phyloP scores from a whole-genome alignment of 2,797 vertebrate species.

The Paedocypris micromegethes region DNA sequence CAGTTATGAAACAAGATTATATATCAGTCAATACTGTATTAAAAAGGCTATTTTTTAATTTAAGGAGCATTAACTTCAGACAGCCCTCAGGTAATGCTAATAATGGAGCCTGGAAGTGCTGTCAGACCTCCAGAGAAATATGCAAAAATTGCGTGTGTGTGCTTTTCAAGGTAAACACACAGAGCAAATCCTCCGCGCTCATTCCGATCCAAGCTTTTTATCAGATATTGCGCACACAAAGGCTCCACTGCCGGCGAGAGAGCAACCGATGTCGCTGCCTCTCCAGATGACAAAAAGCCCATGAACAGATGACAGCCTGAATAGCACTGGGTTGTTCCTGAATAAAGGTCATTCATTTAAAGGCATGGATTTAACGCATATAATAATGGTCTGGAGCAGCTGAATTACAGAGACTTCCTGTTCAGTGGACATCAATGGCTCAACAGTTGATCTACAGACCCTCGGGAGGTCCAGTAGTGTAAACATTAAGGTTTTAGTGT shows the following conservation, averaged over 20 bases:
- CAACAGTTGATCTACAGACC: constrained; percentile 3
- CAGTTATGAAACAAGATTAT: no score
- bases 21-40: no score
- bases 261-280: constrained; percentile 12
- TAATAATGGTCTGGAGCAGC: neutral
- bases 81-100: neutral
- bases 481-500: constrained; percentile 1
- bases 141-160: neutral
- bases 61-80: neutral
- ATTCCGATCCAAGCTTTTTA: constrained; percentile 5
- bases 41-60: no score
- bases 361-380: constrained; percentile 10
- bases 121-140: neutral
- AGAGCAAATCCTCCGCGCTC: neutral
- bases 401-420: neutral
- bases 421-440: neutral
- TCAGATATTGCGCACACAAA: constrained; percentile 15
- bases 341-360: constrained; percentile 24
- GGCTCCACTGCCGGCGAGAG: constrained; percentile 3
- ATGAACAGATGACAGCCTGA: constrained; percentile 16
- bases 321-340: constrained; percentile 2
- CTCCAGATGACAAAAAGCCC: constrained; percentile 15
- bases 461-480: neutral
- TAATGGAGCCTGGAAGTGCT: neutral
- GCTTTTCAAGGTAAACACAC: constrained; percentile 6